Evolutionary conservation across 1,140 invertebrate genomes (phyloP), one percentile per base, ranked within the genome.

Genomic region (Platyura marginata): DNA sequence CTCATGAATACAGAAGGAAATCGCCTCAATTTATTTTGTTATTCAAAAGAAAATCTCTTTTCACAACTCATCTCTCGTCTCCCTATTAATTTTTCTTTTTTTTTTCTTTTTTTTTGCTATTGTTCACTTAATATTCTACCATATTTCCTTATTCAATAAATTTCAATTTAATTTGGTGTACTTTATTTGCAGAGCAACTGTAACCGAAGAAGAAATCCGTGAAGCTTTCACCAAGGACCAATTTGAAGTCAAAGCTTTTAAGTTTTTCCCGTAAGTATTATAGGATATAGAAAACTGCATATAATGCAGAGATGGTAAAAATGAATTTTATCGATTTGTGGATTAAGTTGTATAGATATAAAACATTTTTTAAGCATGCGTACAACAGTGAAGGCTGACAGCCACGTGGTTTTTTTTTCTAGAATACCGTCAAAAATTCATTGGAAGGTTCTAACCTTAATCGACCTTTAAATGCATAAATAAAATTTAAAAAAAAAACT

Each of bases 151-250:
- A 8, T 29, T 29, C 25, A 29, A 29, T 29, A 29, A 29, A 8
- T 29, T 29, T 29, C n/a, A n/a, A n/a, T 29, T 13, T 29, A 29
- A 8, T 29, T 29, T 29, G 13, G 25, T 29, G 25, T 6, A n/a
- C n/a, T n/a, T n/a, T n/a, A n/a, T 53, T 67, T 65, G 45, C 64
- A 84, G 80, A 68, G 79, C 82, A 50, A 85, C 80, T 44, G 76
- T 88, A 51, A 75, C 80, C 49, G 85, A 91, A 64, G 85, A 89
- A 52, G 84, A 89, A 58, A 86, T 91, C 52, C 87, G 85, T 63
- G 80, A 86, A 63, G 84, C 84, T 43, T 90, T 91, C 63, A 77
- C 76, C 48, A 78, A 82, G 54, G 78, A 81, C 51, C 79, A 76
- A 34, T 88, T 88, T 62, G 74, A 73, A 48, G 84, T 89, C 47